Percentiles rank a stretch among this genome's conserved stretches.
phyloP scores from a whole-genome alignment of 2,113 vertebrate genomes.

The Prionailurus viverrinus region DNA sequence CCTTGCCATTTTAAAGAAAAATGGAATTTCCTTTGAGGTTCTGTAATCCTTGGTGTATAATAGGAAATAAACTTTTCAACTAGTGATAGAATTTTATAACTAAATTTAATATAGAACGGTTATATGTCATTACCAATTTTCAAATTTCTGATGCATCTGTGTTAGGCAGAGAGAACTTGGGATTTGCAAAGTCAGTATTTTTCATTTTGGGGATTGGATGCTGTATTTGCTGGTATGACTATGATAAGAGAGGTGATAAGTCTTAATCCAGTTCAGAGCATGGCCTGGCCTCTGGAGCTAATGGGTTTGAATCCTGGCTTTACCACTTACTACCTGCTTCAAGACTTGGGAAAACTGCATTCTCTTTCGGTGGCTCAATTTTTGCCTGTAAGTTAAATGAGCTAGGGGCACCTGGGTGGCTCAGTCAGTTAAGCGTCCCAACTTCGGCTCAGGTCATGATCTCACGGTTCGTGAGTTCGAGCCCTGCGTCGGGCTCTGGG shows the following conservation, averaged over 20 bases:
- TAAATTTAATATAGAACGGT: neutral
- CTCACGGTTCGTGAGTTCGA: no score
- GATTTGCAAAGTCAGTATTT: neutral
- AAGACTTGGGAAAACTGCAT: neutral
- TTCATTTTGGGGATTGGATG: neutral
- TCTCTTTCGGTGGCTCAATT: neutral
- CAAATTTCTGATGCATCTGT: neutral
- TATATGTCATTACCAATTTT: neutral
- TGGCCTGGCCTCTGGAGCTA: neutral
- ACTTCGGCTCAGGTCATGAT: no score
- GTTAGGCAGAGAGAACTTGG: neutral
- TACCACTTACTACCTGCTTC: neutral
- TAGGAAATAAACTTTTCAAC: conserved; percentile 13
- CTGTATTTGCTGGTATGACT: neutral
- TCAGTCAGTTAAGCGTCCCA: no score
- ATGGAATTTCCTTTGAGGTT: neutral
- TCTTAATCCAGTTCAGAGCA: no score
- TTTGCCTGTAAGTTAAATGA: neutral
- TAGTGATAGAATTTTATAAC: neutral
- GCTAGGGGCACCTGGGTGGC: no score
- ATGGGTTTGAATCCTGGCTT: neutral
- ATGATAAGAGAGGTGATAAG: neutral
- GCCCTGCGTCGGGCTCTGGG: no score
- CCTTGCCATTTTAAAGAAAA: conserved; percentile 3
- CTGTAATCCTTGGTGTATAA: neutral